Conservation (phyloP, 37 sponge, comb jelly and placozoan genomes). For the Eunapius fragilis region DNA sequence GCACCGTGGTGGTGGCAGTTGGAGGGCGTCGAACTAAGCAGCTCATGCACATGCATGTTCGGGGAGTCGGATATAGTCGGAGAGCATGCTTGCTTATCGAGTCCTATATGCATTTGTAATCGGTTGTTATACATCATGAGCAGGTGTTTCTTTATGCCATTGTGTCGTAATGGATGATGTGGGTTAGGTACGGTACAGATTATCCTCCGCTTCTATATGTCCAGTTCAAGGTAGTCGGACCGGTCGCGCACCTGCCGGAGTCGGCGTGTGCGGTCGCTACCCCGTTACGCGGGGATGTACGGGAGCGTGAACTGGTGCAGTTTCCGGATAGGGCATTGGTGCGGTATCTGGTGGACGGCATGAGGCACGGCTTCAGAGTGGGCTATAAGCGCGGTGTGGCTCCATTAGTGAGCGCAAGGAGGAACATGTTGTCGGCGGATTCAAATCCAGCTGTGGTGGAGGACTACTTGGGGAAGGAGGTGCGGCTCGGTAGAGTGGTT, state of each 20-base stretch:
- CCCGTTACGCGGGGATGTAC: background rate
- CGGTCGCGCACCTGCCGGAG: background rate
- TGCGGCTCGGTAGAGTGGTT: constrained; percentile 11
- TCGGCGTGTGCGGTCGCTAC: background rate
- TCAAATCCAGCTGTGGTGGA: constrained; percentile 34
- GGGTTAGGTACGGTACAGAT: no score
- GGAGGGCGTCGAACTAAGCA: background rate
- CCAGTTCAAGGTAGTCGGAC: background rate
- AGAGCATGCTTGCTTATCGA: no score
- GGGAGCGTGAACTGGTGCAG: background rate
- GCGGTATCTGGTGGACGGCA: constrained; percentile 1
- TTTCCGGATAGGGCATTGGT: constrained; percentile 17
- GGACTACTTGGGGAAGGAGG: constrained; percentile 16
- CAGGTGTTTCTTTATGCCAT: no score
- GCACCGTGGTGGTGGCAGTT: background rate
- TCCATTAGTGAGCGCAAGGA: background rate
- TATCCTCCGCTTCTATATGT: background rate
- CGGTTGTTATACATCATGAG: no score
- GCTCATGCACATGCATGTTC: background rate
- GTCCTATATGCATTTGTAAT: no score
- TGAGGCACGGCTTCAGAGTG: constrained; percentile 12
- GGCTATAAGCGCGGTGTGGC: constrained; percentile 8
- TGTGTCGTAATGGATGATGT: no score
- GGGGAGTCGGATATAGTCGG: no score
- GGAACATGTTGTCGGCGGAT: constrained; percentile 27